Percentiles rank a stretch among this genome's conserved stretches.
phyloP scores from a whole-genome alignment of 1,140 invertebrate species.

The Uloborus diversus region DNA sequence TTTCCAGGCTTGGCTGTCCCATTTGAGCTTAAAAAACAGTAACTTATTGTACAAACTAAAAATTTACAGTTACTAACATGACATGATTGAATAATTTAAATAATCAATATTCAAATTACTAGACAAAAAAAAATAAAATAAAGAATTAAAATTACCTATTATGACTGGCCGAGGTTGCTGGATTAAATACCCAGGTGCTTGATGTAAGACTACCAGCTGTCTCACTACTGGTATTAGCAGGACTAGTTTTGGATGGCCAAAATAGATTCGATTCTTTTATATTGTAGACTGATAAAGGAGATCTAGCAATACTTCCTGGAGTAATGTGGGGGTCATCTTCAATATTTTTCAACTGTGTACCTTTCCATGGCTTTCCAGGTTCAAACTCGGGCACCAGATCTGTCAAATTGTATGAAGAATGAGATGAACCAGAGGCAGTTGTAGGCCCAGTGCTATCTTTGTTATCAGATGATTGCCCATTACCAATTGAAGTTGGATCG shows the following conservation, averaged over 20 bases:
- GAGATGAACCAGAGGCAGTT: not conserved
- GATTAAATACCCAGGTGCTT: conserved; percentile 90
- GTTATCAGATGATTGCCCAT: conserved; percentile 1
- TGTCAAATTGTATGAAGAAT: conserved; percentile 73
- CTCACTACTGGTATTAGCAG: conserved; percentile 10
- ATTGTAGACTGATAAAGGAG: conserved; percentile 82
- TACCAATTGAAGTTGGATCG: not conserved
- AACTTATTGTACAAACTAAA: not conserved
- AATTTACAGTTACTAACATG: not conserved
- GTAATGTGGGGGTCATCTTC: conserved; percentile 98
- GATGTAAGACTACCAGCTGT: conserved; percentile 76
- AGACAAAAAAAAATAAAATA: not conserved
- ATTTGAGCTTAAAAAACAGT: conserved; percentile 5
- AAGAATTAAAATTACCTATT: conserved; percentile 3
- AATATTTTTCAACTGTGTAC: conserved; percentile 88
- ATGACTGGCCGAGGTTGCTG: conserved; percentile 64
- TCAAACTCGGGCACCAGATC: conserved; percentile 97
- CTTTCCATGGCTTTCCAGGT: conserved; percentile 97
- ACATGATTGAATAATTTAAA: not conserved
- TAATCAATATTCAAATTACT: not conserved
- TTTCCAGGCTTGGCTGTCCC: not conserved
- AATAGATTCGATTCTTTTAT: conserved; percentile 88
- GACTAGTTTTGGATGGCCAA: conserved; percentile 71
- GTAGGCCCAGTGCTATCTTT: not conserved
- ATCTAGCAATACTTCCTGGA: conserved; percentile 91